Percentiles rank a stretch among this genome's conserved stretches.
These are phyloP conservation scores for Arctia plantaginis DNA, from an alignment of 2,888 invertebrate species.

Conservation along the genomic window DNA sequence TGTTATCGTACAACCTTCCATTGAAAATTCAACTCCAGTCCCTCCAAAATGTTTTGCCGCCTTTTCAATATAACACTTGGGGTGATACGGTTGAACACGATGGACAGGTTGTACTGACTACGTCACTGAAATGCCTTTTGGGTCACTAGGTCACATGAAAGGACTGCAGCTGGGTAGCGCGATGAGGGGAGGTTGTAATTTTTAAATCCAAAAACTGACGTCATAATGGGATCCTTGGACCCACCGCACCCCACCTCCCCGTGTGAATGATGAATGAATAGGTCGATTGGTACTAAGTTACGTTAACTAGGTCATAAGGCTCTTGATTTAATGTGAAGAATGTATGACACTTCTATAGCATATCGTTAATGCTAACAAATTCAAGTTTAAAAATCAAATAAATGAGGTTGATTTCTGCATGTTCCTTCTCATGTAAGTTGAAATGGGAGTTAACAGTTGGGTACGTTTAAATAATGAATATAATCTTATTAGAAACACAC, in stretches of 20 bases:
- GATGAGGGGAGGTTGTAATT: slow-evolving; percentile 68
- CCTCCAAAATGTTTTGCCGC: slow-evolving; percentile 61
- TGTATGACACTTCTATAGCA: neutral
- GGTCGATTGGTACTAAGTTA: slow-evolving; percentile 68
- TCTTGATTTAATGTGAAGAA: slow-evolving; percentile 25
- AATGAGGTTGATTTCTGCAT: neutral
- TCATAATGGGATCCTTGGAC: slow-evolving; percentile 70
- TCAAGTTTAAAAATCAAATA: neutral
- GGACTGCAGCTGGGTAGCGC: slow-evolving; percentile 73
- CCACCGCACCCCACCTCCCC: slow-evolving; percentile 59
- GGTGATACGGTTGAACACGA: slow-evolving; percentile 50
- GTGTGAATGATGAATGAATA: slow-evolving; percentile 82
- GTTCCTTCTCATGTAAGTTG: neutral
- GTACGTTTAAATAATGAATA: too few relatives aligned
- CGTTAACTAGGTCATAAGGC: slow-evolving; percentile 60
- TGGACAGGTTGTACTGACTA: slow-evolving; percentile 74
- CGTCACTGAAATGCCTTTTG: slow-evolving; percentile 80
- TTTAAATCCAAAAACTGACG: slow-evolving; percentile 78
- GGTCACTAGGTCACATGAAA: slow-evolving; percentile 83
- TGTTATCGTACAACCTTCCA: slow-evolving; percentile 71
- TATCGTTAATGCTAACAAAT: neutral
- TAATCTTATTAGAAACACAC: too few relatives aligned
- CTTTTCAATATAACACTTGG: slow-evolving; percentile 30
- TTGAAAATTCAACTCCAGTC: slow-evolving; percentile 72
- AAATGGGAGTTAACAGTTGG: too few relatives aligned